A percentile compares a stretch with the other conserved stretches of the same genome.
These are phyloP conservation scores for Bhutanitis thaidina DNA, from an alignment of 2,888 invertebrate genomes.

Conservation along the genomic window DNA sequence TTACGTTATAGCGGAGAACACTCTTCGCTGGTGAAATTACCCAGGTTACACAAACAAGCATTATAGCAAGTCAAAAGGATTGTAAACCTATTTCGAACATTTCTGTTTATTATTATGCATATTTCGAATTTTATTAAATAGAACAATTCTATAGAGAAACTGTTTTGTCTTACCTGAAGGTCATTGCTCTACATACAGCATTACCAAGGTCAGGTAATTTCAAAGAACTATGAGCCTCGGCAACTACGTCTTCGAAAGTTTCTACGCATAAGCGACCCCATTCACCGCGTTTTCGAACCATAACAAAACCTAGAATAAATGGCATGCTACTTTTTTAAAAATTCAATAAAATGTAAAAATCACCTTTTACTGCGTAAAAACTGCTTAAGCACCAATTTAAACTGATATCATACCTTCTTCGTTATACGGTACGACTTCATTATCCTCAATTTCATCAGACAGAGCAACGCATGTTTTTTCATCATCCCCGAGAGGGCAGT, in stretches of 20 bases:
- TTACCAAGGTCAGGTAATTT: conserved; percentile 85
- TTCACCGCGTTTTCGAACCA: conserved; percentile 86
- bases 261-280: conserved; percentile 90
- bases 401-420: conserved; percentile 69
- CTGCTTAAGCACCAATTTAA: too few relatives aligned
- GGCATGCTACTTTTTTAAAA: too few relatives aligned
- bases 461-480: conserved; percentile 87
- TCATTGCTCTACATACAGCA: conserved; percentile 88
- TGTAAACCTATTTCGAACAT: too few relatives aligned
- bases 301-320: conserved; percentile 80
- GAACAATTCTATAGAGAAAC: too few relatives aligned
- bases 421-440: conserved; percentile 81
- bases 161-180: conserved; percentile 88
- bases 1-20: not conserved
- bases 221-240: conserved; percentile 79
- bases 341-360: too few relatives aligned
- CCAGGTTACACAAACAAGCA: too few relatives aligned
- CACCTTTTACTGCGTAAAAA: too few relatives aligned
- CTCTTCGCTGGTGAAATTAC: too few relatives aligned
- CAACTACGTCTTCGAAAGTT: conserved; percentile 81
- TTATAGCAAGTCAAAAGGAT: too few relatives aligned
- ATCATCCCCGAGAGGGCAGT: conserved; percentile 87
- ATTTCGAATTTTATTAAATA: too few relatives aligned
- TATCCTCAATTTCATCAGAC: conserved; percentile 74
- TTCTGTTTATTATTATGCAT: too few relatives aligned